Percentiles rank a stretch among this genome's conserved stretches.
Evolutionary conservation across 2,113 vertebrate species (phyloP).

Genomic region (Hipposideros armiger): DNA sequence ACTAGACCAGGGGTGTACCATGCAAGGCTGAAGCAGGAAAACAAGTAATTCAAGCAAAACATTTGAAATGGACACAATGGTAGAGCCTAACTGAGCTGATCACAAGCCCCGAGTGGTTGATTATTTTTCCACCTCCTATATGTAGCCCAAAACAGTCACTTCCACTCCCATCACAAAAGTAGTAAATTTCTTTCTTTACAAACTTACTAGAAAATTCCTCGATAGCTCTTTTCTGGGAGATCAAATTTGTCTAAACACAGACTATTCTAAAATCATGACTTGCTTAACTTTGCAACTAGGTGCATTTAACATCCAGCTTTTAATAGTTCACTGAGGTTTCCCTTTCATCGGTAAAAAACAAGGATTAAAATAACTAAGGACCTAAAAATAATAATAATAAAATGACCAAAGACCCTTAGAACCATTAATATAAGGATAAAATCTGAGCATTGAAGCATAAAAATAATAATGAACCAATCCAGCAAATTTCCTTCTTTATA

Average conservation of each 20-base stretch:
- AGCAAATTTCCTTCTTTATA: neutral
- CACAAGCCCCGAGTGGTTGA: neutral
- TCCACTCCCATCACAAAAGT: neutral
- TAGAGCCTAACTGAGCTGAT: neutral
- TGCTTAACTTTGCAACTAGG: neutral
- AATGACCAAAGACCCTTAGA: neutral
- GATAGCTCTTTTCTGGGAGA: neutral
- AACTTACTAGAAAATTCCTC: neutral
- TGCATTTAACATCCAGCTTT: neutral
- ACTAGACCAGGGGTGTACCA: too few species aligned
- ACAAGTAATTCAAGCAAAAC: neutral
- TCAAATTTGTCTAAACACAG: neutral
- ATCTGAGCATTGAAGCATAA: neutral
- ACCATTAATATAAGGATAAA: neutral
- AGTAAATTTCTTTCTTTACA: neutral
- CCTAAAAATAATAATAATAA: neutral
- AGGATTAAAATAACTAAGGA: neutral
- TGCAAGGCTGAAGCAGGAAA: neutral
- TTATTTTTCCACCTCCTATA: neutral
- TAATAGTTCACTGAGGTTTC: neutral
- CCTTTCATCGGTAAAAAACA: slow-evolving; percentile 36
- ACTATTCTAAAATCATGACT: neutral
- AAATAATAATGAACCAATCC: neutral
- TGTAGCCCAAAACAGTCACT: neutral
- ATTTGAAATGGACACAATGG: neutral